Conservation (phyloP, 2,113 vertebrate species). For the Bothrops jararaca region DNA sequence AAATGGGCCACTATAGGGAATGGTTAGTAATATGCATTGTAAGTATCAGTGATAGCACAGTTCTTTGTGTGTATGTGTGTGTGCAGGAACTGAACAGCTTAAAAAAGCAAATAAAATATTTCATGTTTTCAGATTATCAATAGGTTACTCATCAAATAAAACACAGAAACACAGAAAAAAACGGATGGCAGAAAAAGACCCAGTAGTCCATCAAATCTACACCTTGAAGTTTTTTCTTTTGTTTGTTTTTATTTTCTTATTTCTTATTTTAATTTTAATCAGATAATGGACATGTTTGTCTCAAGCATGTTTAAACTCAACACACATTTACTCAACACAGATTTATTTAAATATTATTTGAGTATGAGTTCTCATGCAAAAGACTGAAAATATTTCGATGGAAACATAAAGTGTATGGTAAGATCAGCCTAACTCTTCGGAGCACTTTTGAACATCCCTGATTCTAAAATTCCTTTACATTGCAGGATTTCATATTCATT, state of each 20-base stretch:
- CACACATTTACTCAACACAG: neutral
- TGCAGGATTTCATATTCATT: neutral
- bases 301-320: neutral
- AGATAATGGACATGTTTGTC: neutral
- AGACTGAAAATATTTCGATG: neutral
- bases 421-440: neutral
- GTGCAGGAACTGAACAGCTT: neutral
- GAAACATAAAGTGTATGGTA: neutral
- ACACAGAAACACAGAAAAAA: neutral
- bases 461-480: neutral
- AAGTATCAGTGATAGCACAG: neutral
- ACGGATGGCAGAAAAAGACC: neutral
- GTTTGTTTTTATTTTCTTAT: neutral
- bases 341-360: neutral
- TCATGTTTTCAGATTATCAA: neutral
- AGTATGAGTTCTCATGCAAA: neutral
- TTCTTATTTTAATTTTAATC: neutral
- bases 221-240: neutral
- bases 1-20: neutral
- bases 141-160: neutral
- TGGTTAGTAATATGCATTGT: neutral
- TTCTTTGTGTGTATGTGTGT: neutral
- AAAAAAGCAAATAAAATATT: neutral
- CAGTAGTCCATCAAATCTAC: neutral
- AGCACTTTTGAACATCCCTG: neutral